These are phyloP conservation scores for Varanus salvator DNA, from an alignment of 2,113 vertebrate genomes.

Conservation along the genomic window DNA sequence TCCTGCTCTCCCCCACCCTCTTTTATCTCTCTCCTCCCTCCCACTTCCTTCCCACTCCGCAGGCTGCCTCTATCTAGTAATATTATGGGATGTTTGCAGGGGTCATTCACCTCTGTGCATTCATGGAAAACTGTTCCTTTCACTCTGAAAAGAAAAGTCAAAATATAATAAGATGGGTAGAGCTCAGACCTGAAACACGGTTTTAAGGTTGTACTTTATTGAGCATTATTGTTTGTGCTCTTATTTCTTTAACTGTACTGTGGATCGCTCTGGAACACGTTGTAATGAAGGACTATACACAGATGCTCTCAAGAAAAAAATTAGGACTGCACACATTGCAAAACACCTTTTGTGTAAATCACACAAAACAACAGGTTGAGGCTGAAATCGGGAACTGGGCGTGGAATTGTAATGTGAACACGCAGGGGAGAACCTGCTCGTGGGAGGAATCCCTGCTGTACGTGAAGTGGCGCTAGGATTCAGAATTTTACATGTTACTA, in stretches of 20 bases:
- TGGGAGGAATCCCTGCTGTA: not conserved
- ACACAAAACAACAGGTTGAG: no score
- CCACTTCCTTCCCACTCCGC: no score
- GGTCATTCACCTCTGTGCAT: no score
- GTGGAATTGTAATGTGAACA: not conserved
- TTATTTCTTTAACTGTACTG: not conserved
- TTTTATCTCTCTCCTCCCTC: no score
- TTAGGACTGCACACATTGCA: not conserved
- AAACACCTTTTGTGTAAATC: not conserved
- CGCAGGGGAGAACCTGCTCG: not conserved
- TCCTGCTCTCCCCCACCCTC: no score
- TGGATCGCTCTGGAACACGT: not conserved
- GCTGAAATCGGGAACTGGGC: no score
- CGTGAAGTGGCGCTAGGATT: not conserved
- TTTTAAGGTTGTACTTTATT: not conserved
- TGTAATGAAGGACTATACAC: not conserved
- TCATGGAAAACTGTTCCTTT: no score
- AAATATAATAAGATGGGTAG: no score
- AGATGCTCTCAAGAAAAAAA: not conserved
- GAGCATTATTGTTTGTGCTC: not conserved
- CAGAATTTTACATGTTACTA: not conserved
- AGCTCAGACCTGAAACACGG: no score
- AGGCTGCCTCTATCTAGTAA: no score
- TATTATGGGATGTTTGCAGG: no score
- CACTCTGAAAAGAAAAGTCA: no score